These are phyloP conservation scores for Psix sp. DNA, from an alignment of 1,140 invertebrate species.

Conservation along the genomic window DNA sequence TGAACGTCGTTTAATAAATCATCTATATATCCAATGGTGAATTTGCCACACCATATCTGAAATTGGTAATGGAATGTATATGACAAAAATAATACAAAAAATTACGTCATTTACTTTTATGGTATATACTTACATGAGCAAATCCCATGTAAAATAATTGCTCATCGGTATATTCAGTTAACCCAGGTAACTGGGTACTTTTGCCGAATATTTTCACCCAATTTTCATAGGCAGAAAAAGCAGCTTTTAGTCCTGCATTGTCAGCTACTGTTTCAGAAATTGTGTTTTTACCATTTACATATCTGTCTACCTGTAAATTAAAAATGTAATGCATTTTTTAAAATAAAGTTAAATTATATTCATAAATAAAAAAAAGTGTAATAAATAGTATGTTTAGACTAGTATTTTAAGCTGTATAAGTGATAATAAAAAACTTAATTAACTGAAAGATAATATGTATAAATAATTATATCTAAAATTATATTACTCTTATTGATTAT, in stretches of 20 bases:
- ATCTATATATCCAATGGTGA: slow-evolving; percentile 74
- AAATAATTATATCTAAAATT: too few relatives aligned
- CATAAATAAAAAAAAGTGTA: too few relatives aligned
- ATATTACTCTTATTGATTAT: too few relatives aligned
- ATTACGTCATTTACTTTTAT: slow-evolving; percentile 45
- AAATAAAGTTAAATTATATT: slow-evolving; percentile 29
- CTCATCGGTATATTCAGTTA: slow-evolving; percentile 84
- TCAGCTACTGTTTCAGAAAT: slow-evolving; percentile 94
- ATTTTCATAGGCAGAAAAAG: slow-evolving; percentile 84
- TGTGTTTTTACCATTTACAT: slow-evolving; percentile 88
- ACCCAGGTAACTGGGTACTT: slow-evolving; percentile 84
- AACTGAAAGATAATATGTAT: too few relatives aligned
- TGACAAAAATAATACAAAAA: too few relatives aligned
- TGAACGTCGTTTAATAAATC: slow-evolving; percentile 80
- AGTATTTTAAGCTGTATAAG: too few relatives aligned
- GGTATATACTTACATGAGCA: slow-evolving; percentile 83
- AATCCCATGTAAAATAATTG: slow-evolving; percentile 95
- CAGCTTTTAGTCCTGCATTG: slow-evolving; percentile 91
- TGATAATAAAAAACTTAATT: too few relatives aligned
- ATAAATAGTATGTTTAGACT: too few relatives aligned
- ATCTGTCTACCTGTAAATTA: slow-evolving; percentile 60
- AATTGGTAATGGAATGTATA: slow-evolving; percentile 1
- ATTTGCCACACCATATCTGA: slow-evolving; percentile 84
- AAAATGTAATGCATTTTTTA: slow-evolving; percentile 1
- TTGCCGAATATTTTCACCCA: slow-evolving; percentile 79